Base-by-base conservation (phyloP, 1,140 invertebrate genomes). In the Drosophila ambigua region DNA sequence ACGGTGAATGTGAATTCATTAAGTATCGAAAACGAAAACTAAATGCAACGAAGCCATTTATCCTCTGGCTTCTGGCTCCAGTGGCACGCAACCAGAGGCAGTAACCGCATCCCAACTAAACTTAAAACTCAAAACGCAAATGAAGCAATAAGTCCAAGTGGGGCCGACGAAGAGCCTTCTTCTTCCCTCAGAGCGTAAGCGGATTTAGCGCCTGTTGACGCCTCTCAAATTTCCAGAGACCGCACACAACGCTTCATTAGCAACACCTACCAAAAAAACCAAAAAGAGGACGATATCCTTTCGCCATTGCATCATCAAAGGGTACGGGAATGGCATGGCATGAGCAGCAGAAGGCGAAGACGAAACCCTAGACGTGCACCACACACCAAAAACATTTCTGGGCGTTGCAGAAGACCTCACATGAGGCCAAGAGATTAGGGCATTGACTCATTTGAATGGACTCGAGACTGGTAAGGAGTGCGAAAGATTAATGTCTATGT, bases 141-240 rank as follows among this genome's bases (percentile, higher is more conserved):
- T 45, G 4, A 26, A 53, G 35, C 20, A 43, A 15, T 54, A 7
- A 24, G 69, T 48, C 52, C 31, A 44, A 2, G 31, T 15, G 1
- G 16, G 16, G 16, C 16, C 16, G 20, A 20, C 45, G 13, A 8
- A 69, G 35, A 23, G 45, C 43, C 45, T 28, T n/a, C 65, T 39
- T 24, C 69, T 79, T 77, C 75, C 78, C 64, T 72, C 73, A 66
- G 51, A 66, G 67, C 61, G 72, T 91, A 91, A 91, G 89, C 89
- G 84, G 89, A 79, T 91, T 89, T 89, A 85, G 67, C 83, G 82
- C 79, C 73, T 91, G 89, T 91, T 91, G 89, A 91, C 89, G 89
- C 89, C 89, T 91, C 83, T 88, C 84, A 39, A 87, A 77, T 91
- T 91, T 91, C 89, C 55, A 45, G 28, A 52, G 77, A 89, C 66